These are phyloP conservation scores for Stichopus horrens DNA, from an alignment of 53 echinoderm and acorn worm species.

Conservation along the genomic window DNA sequence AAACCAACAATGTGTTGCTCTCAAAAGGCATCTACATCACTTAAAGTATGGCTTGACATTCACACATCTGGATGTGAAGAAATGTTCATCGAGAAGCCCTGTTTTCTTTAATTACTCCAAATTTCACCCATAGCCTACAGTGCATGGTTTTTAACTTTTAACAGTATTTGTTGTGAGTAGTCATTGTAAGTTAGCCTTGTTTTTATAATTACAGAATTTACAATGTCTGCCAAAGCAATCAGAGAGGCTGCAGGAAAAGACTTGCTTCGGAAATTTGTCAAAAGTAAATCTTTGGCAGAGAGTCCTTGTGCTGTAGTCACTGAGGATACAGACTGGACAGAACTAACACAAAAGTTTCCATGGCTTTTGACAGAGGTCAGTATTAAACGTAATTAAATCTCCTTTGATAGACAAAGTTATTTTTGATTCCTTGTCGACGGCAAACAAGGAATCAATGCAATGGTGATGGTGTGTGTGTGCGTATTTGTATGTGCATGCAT, in stretches of 20 bases:
- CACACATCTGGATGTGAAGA: no score
- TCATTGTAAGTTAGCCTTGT: background rate
- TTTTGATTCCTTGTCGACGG: background rate
- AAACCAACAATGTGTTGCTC: no score
- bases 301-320: conserved; percentile 81
- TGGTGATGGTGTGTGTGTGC: no score
- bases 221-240: conserved; percentile 98
- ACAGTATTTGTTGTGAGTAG: no score
- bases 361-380: conserved; percentile 95
- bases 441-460: no score
- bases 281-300: conserved; percentile 57
- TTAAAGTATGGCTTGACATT: no score
- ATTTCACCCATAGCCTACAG: no score
- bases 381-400: background rate
- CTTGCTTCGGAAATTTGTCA: conserved; percentile 70
- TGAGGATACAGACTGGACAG: conserved; percentile 76
- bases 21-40: no score
- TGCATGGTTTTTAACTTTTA: no score
- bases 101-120: no score
- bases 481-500: no score
- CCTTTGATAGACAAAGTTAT: background rate
- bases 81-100: no score
- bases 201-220: background rate
- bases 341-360: conserved; percentile 70
- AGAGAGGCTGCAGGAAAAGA: conserved; percentile 86